phyloP scores from a whole-genome alignment of 1,140 invertebrate species.

The Bombus polaris region DNA sequence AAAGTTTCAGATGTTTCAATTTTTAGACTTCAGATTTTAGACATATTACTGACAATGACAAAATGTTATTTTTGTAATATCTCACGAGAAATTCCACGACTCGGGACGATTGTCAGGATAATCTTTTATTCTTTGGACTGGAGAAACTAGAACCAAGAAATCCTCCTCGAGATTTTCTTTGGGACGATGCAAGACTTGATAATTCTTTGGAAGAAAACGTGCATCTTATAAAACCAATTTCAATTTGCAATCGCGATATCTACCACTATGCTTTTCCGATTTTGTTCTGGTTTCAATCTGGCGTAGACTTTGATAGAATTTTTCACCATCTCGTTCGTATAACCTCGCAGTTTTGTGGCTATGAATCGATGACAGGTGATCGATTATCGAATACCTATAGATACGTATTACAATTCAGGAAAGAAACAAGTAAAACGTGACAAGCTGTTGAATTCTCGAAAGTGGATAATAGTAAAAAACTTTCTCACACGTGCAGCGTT shows the following conservation, averaged over 20 bases:
- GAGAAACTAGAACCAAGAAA: slow-evolving; percentile 61
- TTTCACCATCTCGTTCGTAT: slow-evolving; percentile 73
- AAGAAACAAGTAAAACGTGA: too few species aligned
- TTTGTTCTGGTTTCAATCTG: slow-evolving; percentile 75
- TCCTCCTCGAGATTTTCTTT: slow-evolving; percentile 70
- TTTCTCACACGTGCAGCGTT: background rate
- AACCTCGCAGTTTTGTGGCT: background rate
- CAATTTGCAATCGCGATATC: background rate
- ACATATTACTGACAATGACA: too few species aligned
- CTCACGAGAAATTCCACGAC: slow-evolving; percentile 73
- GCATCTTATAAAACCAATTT: background rate
- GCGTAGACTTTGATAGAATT: slow-evolving; percentile 80
- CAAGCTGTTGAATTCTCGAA: background rate
- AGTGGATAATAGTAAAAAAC: background rate
- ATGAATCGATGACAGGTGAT: slow-evolving; percentile 14
- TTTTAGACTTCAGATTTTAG: background rate
- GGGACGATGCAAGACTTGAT: slow-evolving; percentile 69
- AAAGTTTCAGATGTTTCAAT: slow-evolving; percentile 26
- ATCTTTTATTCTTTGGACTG: slow-evolving; percentile 57
- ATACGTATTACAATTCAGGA: background rate
- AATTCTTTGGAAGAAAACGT: slow-evolving; percentile 62
- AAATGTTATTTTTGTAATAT: background rate
- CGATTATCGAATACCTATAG: slow-evolving; percentile 28
- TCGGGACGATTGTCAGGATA: slow-evolving; percentile 69
- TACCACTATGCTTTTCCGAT: slow-evolving; percentile 60